Evolutionary conservation across 2,113 vertebrate species (phyloP).

Genomic region (Zootoca vivipara): DNA sequence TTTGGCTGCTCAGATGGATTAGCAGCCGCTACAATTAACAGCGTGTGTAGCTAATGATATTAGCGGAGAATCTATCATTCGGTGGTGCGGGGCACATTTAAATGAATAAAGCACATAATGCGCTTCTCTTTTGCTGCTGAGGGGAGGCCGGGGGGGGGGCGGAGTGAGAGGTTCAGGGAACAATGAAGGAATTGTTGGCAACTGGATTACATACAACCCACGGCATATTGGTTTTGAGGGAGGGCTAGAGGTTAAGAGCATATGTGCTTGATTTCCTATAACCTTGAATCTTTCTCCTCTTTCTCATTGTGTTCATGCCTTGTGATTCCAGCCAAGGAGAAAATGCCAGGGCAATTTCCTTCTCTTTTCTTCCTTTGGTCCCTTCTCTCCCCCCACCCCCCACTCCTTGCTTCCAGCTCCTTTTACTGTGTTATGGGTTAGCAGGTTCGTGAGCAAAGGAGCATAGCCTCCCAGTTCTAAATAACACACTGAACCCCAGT

Average conservation of each 20-base stretch:
- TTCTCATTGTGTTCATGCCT: constrained; percentile 18
- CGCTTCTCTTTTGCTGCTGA: not conserved
- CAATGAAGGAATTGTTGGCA: constrained; percentile 32
- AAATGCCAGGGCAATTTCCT: not conserved
- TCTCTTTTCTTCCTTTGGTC: not conserved
- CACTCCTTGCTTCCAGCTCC: not conserved
- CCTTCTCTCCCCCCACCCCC: not conserved
- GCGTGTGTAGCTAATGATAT: constrained; percentile 77
- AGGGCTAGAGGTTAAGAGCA: constrained; percentile 66
- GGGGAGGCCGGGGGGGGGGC: too few relatives aligned
- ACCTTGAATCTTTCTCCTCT: constrained; percentile 68
- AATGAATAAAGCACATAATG: constrained; percentile 59
- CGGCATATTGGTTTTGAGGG: not conserved
- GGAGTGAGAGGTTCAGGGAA: not conserved
- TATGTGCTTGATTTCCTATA: constrained; percentile 74
- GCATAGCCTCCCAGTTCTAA: not conserved
- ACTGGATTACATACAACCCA: not conserved
- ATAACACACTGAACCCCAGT: not conserved
- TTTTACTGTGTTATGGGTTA: not conserved
- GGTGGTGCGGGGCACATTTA: constrained; percentile 48
- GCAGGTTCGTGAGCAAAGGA: too few relatives aligned
- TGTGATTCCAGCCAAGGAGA: constrained; percentile 34
- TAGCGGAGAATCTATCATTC: constrained; percentile 75
- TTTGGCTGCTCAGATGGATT: constrained; percentile 81
- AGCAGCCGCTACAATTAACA: constrained; percentile 82